Percentiles rank a stretch among this genome's conserved stretches.
phyloP scores from a whole-genome alignment of 2,888 invertebrate species.

The Frankliniella intonsa region DNA sequence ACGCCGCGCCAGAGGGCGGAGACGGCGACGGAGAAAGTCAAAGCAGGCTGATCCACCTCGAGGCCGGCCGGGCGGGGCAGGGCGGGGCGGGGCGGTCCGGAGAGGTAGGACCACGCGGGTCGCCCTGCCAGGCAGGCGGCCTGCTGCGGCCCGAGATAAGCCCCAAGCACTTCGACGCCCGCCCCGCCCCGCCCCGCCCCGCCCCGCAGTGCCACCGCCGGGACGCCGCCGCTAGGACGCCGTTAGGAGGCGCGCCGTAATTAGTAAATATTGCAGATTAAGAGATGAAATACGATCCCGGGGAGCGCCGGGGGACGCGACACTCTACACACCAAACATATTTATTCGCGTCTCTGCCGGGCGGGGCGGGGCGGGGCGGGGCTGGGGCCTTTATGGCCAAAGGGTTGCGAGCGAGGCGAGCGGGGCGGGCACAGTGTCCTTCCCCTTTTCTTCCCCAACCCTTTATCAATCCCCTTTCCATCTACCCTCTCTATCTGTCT shows the following conservation, averaged over 20 bases:
- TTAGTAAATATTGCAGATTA: slow-evolving; percentile 27
- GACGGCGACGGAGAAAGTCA: too few relatives aligned
- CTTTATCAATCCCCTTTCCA: too few relatives aligned
- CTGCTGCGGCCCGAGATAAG: background rate
- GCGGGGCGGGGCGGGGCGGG: too few relatives aligned
- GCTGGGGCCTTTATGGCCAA: too few relatives aligned
- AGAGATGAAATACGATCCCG: slow-evolving; percentile 23
- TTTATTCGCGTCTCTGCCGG: slow-evolving; percentile 15
- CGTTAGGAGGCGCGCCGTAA: slow-evolving; percentile 17
- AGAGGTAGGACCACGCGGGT: background rate
- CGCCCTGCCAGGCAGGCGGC: background rate
- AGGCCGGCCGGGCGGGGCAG: background rate
- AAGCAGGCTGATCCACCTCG: too few relatives aligned
- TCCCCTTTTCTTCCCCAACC: too few relatives aligned
- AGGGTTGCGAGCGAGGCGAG: too few relatives aligned
- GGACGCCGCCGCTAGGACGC: slow-evolving; percentile 2
- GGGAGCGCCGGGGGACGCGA: slow-evolving; percentile 12
- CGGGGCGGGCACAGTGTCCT: too few relatives aligned
- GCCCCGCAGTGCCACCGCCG: background rate
- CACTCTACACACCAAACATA: slow-evolving; percentile 26
- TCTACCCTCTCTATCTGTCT: too few relatives aligned
- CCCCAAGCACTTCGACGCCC: slow-evolving; percentile 3
- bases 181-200: background rate
- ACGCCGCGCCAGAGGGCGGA: too few relatives aligned
- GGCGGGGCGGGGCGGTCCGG: background rate